Conservation (phyloP, 2,113 vertebrate genomes). For the Jacana jacana region DNA sequence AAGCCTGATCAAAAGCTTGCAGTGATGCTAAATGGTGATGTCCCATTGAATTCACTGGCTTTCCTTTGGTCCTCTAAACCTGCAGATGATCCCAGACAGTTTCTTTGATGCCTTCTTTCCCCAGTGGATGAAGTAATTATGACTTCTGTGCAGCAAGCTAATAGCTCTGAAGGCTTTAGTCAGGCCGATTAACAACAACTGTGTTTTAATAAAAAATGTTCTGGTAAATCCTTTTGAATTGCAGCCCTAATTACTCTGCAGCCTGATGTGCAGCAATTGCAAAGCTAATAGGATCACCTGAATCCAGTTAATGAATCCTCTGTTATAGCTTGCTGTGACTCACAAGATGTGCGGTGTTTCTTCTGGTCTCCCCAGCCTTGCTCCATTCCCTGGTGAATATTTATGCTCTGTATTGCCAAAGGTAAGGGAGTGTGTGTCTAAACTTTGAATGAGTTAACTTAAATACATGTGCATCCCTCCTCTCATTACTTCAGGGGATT, state of each 20-base stretch:
- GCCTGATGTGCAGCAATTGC: slow-evolving; percentile 53
- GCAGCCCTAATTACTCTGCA: slow-evolving; percentile 55
- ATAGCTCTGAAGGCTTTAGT: slow-evolving; percentile 52
- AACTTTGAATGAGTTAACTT: slow-evolving; percentile 36
- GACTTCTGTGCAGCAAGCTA: slow-evolving; percentile 16
- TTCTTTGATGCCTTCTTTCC: slow-evolving; percentile 41
- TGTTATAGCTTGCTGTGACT: slow-evolving; percentile 39
- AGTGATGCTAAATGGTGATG: slow-evolving; percentile 9
- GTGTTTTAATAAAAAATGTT: slow-evolving; percentile 64
- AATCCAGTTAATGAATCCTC: slow-evolving; percentile 62
- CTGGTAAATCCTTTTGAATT: slow-evolving; percentile 52
- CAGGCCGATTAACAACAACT: slow-evolving; percentile 33
- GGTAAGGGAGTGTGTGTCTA: not conserved
- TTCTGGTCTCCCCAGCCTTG: slow-evolving; percentile 5
- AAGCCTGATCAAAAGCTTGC: slow-evolving; percentile 32
- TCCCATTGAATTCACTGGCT: not conserved
- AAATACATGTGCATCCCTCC: slow-evolving; percentile 9
- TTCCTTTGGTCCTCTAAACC: slow-evolving; percentile 22
- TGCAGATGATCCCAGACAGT: not conserved
- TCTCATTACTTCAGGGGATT: not conserved
- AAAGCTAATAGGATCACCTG: slow-evolving; percentile 62
- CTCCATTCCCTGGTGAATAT: slow-evolving; percentile 32
- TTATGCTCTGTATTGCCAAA: slow-evolving; percentile 1
- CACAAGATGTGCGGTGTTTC: slow-evolving; percentile 19
- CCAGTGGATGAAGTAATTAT: slow-evolving; percentile 37